Evolutionary conservation across 2,888 invertebrate genomes (phyloP), one percentile per base, ranked within the genome.

Genomic region (Biston stratarius): DNA sequence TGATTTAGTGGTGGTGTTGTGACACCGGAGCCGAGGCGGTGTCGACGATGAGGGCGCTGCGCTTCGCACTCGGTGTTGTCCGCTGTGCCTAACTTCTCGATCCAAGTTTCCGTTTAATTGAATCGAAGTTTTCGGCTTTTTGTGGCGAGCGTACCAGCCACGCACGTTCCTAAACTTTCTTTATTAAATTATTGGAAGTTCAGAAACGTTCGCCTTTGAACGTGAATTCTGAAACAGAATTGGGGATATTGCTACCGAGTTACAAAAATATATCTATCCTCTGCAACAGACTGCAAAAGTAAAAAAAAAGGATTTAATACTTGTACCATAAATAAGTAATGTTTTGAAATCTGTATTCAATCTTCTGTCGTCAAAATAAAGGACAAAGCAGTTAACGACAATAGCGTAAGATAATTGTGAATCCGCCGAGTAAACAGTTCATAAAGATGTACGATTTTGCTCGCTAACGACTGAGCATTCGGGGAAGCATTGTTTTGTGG

Each of bases 141-240:
- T 93, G 93, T 86, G 93, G 92, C 88, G 85, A 90, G 89, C 90
- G 60, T 88, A 87, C 89, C 90, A 90, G 87, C 90, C 91, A 92
- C 91, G 93, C 91, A 93, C 92, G 92, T 89, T 88, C 86, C 84
- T 86, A 89, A 93, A 94, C 89, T 93, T 94, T 92, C 91, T 90
- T 92, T 94, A 94, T 94, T 93, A 93, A 92, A 94, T 93, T 93
- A 94, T 94, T 91, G 91, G 90, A 87, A 91, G 91, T 91, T 91
- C 87, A 88, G 92, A 90, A 92, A 90, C 89, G 89, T 90, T 91
- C 89, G 88, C 88, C 90, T 93, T 93, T 91, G 91, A 91, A 89
- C 87, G 86, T 82, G 88, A 84, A 85, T 84, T 83, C 83, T 77
- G 83, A 89, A 90, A 88, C 85, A 88, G 86, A 85, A 89, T 90